These are phyloP conservation scores for Barbus barbus DNA, from an alignment of 2,113 vertebrate species.

Conservation along the genomic window DNA sequence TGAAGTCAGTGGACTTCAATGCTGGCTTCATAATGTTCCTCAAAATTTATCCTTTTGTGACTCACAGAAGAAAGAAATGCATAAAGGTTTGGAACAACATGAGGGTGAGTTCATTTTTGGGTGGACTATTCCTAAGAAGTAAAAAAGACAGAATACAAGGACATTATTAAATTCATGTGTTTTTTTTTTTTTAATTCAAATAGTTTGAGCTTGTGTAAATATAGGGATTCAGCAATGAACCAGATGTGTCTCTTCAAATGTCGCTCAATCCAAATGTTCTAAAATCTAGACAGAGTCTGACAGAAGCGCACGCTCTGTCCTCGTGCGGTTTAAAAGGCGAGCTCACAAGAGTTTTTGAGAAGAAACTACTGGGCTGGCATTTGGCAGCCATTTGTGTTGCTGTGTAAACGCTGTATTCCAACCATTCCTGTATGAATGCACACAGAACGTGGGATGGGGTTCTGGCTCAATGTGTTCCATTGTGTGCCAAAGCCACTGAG, in stretches of 20 bases:
- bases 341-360: slow-evolving; percentile 6
- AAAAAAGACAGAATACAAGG: background rate
- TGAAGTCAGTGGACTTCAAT: background rate
- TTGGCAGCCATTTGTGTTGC: slow-evolving; percentile 43
- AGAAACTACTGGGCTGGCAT: slow-evolving; percentile 5
- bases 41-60: background rate
- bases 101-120: background rate
- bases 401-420: slow-evolving; percentile 40
- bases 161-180: background rate
- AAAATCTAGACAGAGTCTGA: background rate
- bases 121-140: background rate
- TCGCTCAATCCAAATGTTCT: background rate
- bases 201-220: background rate
- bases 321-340: background rate
- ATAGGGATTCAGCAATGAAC: background rate
- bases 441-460: slow-evolving; percentile 40
- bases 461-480: slow-evolving; percentile 39
- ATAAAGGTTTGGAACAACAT: background rate
- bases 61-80: background rate
- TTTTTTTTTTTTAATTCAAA: background rate
- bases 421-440: slow-evolving; percentile 47
- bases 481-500: slow-evolving; percentile 45
- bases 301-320: background rate
- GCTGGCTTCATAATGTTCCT: background rate
- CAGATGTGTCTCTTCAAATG: background rate